Evolutionary conservation across 2,888 invertebrate genomes (phyloP).

Genomic region (Chrysina gloriosa): DNA sequence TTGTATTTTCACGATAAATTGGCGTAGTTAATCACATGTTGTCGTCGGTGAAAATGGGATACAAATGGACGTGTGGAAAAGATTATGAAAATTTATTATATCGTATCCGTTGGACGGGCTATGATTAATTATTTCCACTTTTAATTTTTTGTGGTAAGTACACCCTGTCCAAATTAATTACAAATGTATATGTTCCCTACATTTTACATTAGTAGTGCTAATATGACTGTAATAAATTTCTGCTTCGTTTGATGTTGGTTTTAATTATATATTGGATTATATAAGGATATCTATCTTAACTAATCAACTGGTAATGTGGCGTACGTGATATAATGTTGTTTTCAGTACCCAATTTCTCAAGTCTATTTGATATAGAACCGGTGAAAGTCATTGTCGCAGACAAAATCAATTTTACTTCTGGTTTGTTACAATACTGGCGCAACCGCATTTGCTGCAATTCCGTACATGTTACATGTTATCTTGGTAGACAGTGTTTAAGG

Average conservation of each 20-base stretch:
- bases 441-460: no score
- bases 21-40: background rate
- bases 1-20: background rate
- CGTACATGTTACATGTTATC: background rate
- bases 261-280: background rate
- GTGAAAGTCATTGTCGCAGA: no score
- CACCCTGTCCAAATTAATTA: slow-evolving; percentile 9
- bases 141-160: slow-evolving; percentile 6
- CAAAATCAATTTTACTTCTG: no score
- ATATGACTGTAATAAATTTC: background rate
- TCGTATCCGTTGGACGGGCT: background rate
- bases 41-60: background rate
- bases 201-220: background rate
- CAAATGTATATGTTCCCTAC: background rate
- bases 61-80: background rate
- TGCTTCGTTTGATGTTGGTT: background rate
- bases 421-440: no score
- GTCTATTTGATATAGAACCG: background rate
- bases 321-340: background rate
- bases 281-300: background rate
- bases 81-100: slow-evolving; percentile 10
- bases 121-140: slow-evolving; percentile 9
- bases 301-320: no score
- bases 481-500: background rate
- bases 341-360: background rate